Base-by-base conservation (phyloP, 92 coral and sea anemone genomes). In the Actinernus sp. region DNA sequence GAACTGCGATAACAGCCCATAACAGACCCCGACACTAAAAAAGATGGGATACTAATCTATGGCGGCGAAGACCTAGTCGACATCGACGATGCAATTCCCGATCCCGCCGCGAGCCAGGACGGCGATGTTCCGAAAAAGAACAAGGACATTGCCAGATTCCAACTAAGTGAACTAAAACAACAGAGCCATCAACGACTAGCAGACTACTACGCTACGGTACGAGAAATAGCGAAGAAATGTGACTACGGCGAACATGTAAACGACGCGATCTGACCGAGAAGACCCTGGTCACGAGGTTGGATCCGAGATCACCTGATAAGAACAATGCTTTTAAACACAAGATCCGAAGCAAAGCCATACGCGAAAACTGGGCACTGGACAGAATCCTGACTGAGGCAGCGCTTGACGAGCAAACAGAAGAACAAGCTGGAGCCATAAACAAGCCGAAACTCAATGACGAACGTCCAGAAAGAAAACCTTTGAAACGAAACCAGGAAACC, bases 191-290 rank as follows among this genome's bases (percentile, higher is more conserved):
- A 71, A 43, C 18, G 45, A 32, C 24, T 68, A 18, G 76, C 76
- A 4, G 38, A 68, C 26, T 64, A 64, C 61, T 64, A 64, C 64
- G 43, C 73, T 20, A 48, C 17, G 18, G 37, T 73, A 3, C 13
- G 81, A 31, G 70, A 73, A 18, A 73, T 73, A 24, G 73, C 81
- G 6, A 73, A 34, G 73, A 63, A 66, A 53, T 63, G 71, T 56
- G 71, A 59, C 20, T 59, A 33, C 44, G 48, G 11, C 17, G 24
- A 13, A 5, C 18, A 55, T 31, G 41, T 6, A 14, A 34, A 34
- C 41, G 41, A 34, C 6, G 41, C 41, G 41, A 34, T n/a, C n/a
- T n/a, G n/a, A n/a, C n/a, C n/a, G n/a, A n/a, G n/a, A n/a, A n/a
- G n/a, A n/a, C n/a, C n/a, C n/a, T n/a, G n/a, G n/a, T n/a, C n/a